These are phyloP conservation scores for Pogona vitticeps DNA, from an alignment of 2,113 vertebrate species.

Conservation along the genomic window DNA sequence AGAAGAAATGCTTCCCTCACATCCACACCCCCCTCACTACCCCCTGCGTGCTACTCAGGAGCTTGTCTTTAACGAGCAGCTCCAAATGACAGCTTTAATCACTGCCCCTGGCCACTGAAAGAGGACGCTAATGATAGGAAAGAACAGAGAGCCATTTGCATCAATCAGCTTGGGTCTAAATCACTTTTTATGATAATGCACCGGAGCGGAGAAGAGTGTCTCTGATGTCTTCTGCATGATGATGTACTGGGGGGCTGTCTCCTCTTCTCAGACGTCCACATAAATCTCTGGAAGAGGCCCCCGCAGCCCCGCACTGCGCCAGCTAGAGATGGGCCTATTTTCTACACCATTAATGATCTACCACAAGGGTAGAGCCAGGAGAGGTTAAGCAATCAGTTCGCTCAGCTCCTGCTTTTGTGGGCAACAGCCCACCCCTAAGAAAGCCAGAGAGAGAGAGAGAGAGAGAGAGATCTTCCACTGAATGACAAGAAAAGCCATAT, in stretches of 20 bases:
- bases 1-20: slow-evolving; percentile 22
- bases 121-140: slow-evolving; percentile 97
- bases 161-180: slow-evolving; percentile 97
- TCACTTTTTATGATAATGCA: slow-evolving; percentile 99
- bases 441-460: neutral
- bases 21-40: slow-evolving; percentile 62
- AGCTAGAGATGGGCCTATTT: slow-evolving; percentile 70
- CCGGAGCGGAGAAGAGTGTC: slow-evolving; percentile 89
- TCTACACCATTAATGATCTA: slow-evolving; percentile 79
- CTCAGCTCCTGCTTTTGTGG: slow-evolving; percentile 63
- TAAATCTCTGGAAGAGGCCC: slow-evolving; percentile 87
- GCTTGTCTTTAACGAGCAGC: slow-evolving; percentile 96
- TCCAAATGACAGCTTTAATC: slow-evolving; percentile 99
- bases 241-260: slow-evolving; percentile 83
- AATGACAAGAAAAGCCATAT: neutral
- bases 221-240: slow-evolving; percentile 92
- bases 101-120: slow-evolving; percentile 98
- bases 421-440: slow-evolving; percentile 54
- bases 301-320: slow-evolving; percentile 68
- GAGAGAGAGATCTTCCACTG: neutral
- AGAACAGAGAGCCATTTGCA: slow-evolving; percentile 99
- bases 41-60: slow-evolving; percentile 78
- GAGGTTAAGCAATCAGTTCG: slow-evolving; percentile 76
- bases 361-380: slow-evolving; percentile 71
- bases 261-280: slow-evolving; percentile 79